phyloP scores from a whole-genome alignment of 2,888 invertebrate genomes.

The Orthonevra nobilis region DNA sequence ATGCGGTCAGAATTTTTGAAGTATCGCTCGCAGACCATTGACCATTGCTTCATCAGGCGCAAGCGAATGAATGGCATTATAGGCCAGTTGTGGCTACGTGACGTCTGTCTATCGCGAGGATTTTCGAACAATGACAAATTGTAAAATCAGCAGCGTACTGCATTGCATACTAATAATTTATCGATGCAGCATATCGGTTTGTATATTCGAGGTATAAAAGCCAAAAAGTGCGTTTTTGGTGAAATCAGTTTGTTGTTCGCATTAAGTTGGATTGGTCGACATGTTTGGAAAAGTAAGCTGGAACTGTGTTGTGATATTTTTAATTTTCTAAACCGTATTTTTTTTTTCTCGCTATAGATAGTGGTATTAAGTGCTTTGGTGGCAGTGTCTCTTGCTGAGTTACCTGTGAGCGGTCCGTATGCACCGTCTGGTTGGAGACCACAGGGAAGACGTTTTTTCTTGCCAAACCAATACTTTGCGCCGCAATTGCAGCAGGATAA shows the following conservation, averaged over 20 bases:
- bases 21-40: slow-evolving; percentile 34
- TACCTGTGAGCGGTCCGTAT: slow-evolving; percentile 76
- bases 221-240: slow-evolving; percentile 47
- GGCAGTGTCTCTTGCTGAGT: slow-evolving; percentile 71
- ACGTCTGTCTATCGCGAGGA: slow-evolving; percentile 31
- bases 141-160: slow-evolving; percentile 27
- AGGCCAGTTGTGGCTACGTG: slow-evolving; percentile 31
- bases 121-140: slow-evolving; percentile 51
- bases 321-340: not conserved
- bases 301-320: not conserved
- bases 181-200: slow-evolving; percentile 29
- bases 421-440: slow-evolving; percentile 80
- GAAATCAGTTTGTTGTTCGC: slow-evolving; percentile 45
- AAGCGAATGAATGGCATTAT: slow-evolving; percentile 32
- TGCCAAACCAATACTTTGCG: slow-evolving; percentile 76
- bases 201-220: slow-evolving; percentile 51
- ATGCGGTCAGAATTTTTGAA: slow-evolving; percentile 14
- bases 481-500: slow-evolving; percentile 60
- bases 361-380: slow-evolving; percentile 67
- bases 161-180: slow-evolving; percentile 52
- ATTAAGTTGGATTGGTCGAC: slow-evolving; percentile 31
- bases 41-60: slow-evolving; percentile 29
- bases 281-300: slow-evolving; percentile 52
- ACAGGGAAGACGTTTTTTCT: slow-evolving; percentile 75
- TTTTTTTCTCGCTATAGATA: slow-evolving; percentile 61